Conservation (phyloP, 2,888 invertebrate species). For the Cyclophora albipunctata region DNA sequence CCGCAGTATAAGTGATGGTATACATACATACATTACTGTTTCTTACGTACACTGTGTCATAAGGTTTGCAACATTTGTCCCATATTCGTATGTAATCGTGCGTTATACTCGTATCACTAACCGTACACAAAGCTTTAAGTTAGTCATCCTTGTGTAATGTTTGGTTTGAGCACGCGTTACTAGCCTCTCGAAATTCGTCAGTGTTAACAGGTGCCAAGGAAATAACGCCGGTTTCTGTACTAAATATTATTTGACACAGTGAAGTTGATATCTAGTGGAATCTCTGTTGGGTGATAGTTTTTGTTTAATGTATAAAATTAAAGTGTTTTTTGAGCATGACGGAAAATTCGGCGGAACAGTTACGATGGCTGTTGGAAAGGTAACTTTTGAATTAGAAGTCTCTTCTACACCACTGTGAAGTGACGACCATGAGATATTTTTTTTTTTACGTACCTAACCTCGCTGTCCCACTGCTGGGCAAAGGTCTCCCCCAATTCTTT, state of each 20-base stretch:
- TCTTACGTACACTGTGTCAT: slow-evolving; percentile 27
- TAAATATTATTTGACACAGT: background rate
- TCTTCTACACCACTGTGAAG: too few relatives aligned
- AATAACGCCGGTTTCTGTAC: slow-evolving; percentile 16
- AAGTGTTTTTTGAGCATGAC: slow-evolving; percentile 30
- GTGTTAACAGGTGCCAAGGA: slow-evolving; percentile 20
- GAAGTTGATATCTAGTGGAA: background rate
- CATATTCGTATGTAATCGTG: slow-evolving; percentile 47
- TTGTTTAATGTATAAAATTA: slow-evolving; percentile 1
- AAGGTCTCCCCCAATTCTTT: too few relatives aligned
- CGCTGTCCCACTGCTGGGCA: too few relatives aligned
- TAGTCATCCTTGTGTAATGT: slow-evolving; percentile 43
- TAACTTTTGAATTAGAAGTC: slow-evolving; percentile 12
- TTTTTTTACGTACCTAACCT: too few relatives aligned
- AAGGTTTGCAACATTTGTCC: slow-evolving; percentile 55
- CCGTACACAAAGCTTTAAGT: slow-evolving; percentile 40
- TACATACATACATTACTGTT: too few relatives aligned
- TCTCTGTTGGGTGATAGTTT: background rate
- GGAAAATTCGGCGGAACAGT: slow-evolving; percentile 40
- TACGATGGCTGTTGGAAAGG: slow-evolving; percentile 39
- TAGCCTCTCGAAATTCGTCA: slow-evolving; percentile 18
- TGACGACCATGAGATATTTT: too few relatives aligned
- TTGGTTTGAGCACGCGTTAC: slow-evolving; percentile 29
- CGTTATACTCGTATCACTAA: slow-evolving; percentile 39
- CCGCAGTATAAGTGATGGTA: too few relatives aligned